Conservation (phyloP, 2,888 invertebrate species). For the Zele albiditarsus region DNA sequence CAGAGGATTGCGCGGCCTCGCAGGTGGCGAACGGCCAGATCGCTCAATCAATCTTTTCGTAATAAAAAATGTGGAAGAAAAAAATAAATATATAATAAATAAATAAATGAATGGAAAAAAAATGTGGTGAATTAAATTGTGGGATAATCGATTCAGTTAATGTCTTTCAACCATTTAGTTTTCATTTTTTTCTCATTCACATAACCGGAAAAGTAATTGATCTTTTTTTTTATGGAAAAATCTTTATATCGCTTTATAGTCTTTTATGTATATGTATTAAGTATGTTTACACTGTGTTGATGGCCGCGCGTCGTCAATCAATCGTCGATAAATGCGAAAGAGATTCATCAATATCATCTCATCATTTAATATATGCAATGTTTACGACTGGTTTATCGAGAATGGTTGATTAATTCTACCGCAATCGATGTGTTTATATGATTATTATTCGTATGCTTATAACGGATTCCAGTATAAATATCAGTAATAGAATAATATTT, state of each 20-base stretch:
- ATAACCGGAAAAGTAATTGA: constrained; percentile 7
- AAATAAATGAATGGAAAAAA: constrained; percentile 12
- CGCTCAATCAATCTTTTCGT: constrained; percentile 36
- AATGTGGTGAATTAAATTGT: constrained; percentile 22
- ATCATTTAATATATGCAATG: constrained; percentile 5
- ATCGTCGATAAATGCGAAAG: constrained; percentile 19
- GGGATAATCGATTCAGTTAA: constrained; percentile 13
- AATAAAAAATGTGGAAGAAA: background rate
- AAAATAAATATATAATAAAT: constrained; percentile 3
- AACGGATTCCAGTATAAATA: no score
- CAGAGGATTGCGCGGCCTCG: constrained; percentile 10
- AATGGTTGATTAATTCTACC: constrained; percentile 22
- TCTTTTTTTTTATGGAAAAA: constrained; percentile 4
- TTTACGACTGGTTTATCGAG: constrained; percentile 5
- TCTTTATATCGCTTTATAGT: constrained; percentile 1
- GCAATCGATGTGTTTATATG: constrained; percentile 16
- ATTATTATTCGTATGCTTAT: no score
- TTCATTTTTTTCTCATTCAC: background rate
- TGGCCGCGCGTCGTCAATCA: constrained; percentile 1
- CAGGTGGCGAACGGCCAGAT: constrained; percentile 37
- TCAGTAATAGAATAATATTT: no score
- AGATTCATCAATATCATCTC: constrained; percentile 24
- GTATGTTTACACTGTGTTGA: background rate
- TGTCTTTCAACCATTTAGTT: background rate
- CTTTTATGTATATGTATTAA: background rate